Conservation (phyloP, 2,113 vertebrate genomes). For the Prunella fulvescens region DNA sequence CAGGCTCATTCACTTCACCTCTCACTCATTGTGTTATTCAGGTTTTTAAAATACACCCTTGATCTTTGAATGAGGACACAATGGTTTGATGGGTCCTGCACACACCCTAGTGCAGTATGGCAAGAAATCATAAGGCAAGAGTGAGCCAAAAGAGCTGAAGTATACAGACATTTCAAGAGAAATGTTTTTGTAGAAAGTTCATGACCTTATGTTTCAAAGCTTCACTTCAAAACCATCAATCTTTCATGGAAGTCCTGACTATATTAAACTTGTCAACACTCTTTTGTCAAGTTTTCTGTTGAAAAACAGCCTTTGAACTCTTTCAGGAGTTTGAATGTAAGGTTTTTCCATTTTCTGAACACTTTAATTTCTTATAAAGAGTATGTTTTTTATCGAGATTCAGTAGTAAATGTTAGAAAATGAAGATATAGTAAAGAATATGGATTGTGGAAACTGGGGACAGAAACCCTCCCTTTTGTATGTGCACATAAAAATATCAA, state of each 20-base stretch:
- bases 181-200: background rate
- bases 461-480: background rate
- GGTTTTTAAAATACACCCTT: background rate
- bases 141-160: background rate
- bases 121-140: background rate
- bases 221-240: slow-evolving; percentile 8
- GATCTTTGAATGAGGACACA: fast-evolving
- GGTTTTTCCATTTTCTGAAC: background rate
- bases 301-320: background rate
- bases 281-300: background rate
- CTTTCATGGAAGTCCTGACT: background rate
- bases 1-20: background rate
- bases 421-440: background rate
- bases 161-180: background rate
- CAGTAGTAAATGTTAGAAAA: background rate
- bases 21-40: background rate
- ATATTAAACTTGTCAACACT: background rate
- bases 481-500: background rate
- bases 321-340: background rate
- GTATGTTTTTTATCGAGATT: background rate
- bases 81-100: background rate
- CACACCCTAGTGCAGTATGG: background rate
- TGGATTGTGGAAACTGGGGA: background rate
- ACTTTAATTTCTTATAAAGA: background rate
- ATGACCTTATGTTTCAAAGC: background rate